Evolutionary conservation across 2,797 vertebrate species (phyloP).

Genomic region (Fratercula arctica): DNA sequence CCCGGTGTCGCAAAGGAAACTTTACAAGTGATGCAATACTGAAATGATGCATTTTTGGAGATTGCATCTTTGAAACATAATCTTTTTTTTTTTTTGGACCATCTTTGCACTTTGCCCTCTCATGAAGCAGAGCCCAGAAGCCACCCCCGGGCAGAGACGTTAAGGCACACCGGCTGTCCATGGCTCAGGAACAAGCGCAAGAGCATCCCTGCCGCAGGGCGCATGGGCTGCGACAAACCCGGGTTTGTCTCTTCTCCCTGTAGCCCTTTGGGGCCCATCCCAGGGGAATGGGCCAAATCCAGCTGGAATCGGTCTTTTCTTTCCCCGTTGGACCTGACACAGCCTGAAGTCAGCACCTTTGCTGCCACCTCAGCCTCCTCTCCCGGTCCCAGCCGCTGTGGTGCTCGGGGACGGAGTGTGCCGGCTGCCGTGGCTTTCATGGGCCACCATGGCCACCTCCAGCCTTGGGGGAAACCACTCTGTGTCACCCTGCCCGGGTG

Average conservation of each 20-base stretch:
- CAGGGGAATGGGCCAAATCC: neutral
- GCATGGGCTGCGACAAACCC: neutral
- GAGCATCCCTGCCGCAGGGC: neutral
- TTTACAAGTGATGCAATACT: neutral
- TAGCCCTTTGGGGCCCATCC: neutral
- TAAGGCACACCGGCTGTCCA: rapidly evolving
- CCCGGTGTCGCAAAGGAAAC: neutral
- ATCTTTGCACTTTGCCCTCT: neutral
- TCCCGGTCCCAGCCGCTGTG: neutral
- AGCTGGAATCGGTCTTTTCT: rapidly evolving
- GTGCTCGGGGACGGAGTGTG: neutral
- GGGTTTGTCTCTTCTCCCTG: neutral
- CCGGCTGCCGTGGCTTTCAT: rapidly evolving
- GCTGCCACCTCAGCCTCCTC: neutral
- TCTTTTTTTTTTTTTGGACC: neutral
- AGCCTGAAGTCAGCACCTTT: neutral
- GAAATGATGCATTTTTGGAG: rapidly evolving
- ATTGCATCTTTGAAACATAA: rapidly evolving
- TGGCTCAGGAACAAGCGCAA: neutral
- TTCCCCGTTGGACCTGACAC: rapidly evolving
- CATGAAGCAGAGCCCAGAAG: neutral
- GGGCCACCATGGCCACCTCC: rapidly evolving
- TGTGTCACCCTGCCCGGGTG: rapidly evolving
- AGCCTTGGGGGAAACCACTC: neutral
- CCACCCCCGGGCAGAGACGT: neutral